Base-by-base conservation (phyloP, 2,888 invertebrate species). In the Baccha elongata region DNA sequence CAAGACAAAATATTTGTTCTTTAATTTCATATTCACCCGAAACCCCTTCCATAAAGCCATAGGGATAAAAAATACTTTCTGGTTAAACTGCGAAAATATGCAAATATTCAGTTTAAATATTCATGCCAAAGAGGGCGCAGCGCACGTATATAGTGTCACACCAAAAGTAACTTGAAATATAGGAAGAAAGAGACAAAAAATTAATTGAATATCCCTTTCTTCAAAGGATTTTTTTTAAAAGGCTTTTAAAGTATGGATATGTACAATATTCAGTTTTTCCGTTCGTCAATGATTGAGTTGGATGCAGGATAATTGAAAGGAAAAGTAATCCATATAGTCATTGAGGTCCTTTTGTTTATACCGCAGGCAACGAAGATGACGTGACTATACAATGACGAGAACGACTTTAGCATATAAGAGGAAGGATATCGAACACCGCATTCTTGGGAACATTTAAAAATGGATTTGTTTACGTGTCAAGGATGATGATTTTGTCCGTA, bases 21-120 rank as follows among this genome's bases (percentile, higher is more conserved):
- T 76, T 65, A 81, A 81, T 71, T 81, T 75, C 52, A 52, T 42
- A 37, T 58, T 5, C 50, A 26, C 15, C 62, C 60, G 46, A 6
- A 65, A 58, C 58, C 52, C 13, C 13, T 2, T 1, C 3, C 5
- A 3, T 11, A 4, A 4, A 5, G 5, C 19, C 5, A 52, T 52
- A 19, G 29, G 74, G 50, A 50, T 69, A 52, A 7, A 74, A 81
- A 80, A 76, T 76, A 71, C 67, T 71, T 67, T 64, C 53, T 32
- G 50, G 53, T 78, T 83, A 83, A n/a, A 83, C 83, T 76, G 83
- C 64, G 55, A 50, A 68, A 78, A 83, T 68, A 83, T 83, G 76
- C 44, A 78, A 83, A 83, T 83, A 48, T 21, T 4, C 11, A 11
- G 15, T 50, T 40, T 37, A 46, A 68, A 55, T 72, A 79, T 68